phyloP scores from a whole-genome alignment of 2,797 vertebrate species.

The Phataginus tetradactyla region DNA sequence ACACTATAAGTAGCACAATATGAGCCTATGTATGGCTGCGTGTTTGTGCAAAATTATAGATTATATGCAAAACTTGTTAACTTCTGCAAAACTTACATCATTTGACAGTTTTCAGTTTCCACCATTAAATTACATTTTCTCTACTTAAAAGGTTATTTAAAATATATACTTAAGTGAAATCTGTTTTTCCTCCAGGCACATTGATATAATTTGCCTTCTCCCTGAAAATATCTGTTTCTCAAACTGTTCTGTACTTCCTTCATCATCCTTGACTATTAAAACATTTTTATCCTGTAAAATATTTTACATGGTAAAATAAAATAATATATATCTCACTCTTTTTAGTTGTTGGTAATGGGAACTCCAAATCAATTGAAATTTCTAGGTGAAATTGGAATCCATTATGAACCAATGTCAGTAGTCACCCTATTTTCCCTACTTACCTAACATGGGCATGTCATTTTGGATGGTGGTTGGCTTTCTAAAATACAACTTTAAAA shows the following conservation, averaged over 20 bases:
- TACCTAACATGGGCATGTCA: neutral
- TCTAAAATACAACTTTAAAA: constrained; percentile 40
- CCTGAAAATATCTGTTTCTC: neutral
- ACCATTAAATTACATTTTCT: neutral
- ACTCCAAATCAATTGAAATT: constrained; percentile 23
- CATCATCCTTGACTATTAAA: neutral
- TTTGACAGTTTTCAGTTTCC: neutral
- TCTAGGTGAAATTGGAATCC: constrained; percentile 1
- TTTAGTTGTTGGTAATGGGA: constrained; percentile 7
- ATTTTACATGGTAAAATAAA: constrained; percentile 11
- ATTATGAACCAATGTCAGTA: neutral
- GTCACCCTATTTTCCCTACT: neutral
- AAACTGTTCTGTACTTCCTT: constrained; percentile 4
- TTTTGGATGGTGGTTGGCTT: constrained; percentile 49
- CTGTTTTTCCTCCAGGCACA: neutral
- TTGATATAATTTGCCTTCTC: neutral
- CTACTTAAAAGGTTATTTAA: neutral
- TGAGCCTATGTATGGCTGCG: neutral
- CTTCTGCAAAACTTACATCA: neutral
- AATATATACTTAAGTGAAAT: neutral
- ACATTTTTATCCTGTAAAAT: constrained; percentile 4
- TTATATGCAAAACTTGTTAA: neutral
- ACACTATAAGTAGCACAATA: neutral
- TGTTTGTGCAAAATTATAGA: neutral
- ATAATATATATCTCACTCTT: neutral